Evolutionary conservation across 1,140 invertebrate species (phyloP).

Genomic region (Drosophila melanica): DNA sequence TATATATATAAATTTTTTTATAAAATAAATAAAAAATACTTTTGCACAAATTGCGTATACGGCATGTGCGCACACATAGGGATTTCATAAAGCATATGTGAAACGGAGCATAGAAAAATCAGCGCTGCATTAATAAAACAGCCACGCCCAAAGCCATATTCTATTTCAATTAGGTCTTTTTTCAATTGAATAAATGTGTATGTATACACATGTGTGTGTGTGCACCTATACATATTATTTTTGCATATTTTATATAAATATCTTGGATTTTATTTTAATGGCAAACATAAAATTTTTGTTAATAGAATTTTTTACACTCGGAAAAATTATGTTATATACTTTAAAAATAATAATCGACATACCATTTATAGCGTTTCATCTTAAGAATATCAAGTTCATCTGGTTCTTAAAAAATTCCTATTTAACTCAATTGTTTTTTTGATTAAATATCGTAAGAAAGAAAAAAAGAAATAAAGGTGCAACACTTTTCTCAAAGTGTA

Average conservation of each 20-base stretch:
- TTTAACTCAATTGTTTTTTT: too few relatives aligned
- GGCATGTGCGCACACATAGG: slow-evolving; percentile 30
- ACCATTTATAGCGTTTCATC: neutral
- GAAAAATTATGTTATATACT: too few relatives aligned
- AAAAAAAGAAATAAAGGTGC: too few relatives aligned
- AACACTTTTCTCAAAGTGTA: slow-evolving; percentile 3
- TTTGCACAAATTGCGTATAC: slow-evolving; percentile 25
- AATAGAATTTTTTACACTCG: slow-evolving; percentile 5
- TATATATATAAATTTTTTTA: neutral
- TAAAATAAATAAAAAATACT: slow-evolving; percentile 44
- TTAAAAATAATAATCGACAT: neutral
- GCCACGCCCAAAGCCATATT: slow-evolving; percentile 26
- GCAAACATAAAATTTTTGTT: slow-evolving; percentile 16
- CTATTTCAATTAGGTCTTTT: slow-evolving; percentile 41
- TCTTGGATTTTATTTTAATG: slow-evolving; percentile 24
- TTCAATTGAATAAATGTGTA: neutral
- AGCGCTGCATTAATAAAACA: slow-evolving; percentile 51
- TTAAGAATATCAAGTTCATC: too few relatives aligned
- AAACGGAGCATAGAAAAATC: slow-evolving; percentile 52
- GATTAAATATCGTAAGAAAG: too few relatives aligned
- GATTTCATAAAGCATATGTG: slow-evolving; percentile 37
- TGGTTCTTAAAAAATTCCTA: too few relatives aligned
- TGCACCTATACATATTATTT: slow-evolving; percentile 18
- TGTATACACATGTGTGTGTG: neutral
- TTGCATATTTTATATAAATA: slow-evolving; percentile 32